Evolutionary conservation across 1,140 invertebrate genomes (phyloP).

Genomic region (Camponotus floridanus): DNA sequence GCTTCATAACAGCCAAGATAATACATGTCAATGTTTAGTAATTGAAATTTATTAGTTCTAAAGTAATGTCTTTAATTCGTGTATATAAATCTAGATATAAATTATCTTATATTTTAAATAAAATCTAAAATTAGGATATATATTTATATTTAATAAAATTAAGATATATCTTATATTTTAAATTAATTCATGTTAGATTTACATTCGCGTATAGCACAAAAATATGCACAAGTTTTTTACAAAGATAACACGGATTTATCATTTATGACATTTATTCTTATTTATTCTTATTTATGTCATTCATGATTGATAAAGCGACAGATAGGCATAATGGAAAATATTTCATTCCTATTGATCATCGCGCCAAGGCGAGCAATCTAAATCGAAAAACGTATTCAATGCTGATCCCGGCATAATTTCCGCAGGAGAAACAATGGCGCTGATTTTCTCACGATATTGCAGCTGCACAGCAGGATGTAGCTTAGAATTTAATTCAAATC

Average conservation of each 20-base stretch:
- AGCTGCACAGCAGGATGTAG: conserved; percentile 41
- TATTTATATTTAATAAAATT: no score
- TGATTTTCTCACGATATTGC: conserved; percentile 57
- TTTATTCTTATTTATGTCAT: neutral
- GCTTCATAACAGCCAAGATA: neutral
- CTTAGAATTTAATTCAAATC: conserved; percentile 60
- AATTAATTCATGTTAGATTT: neutral
- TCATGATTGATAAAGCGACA: conserved; percentile 13
- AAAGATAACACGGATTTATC: neutral
- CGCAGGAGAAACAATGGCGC: conserved; percentile 37
- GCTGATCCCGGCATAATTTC: conserved; percentile 41
- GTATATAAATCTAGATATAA: neutral
- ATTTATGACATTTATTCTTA: neutral
- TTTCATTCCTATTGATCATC: conserved; percentile 31
- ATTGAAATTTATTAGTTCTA: neutral
- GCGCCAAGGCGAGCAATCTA: neutral
- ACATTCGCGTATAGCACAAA: neutral
- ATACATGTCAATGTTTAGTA: no score
- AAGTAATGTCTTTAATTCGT: neutral
- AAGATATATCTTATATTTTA: neutral
- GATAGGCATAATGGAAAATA: conserved; percentile 22
- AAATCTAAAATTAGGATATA: no score
- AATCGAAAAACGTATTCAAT: conserved; percentile 38
- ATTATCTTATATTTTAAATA: neutral
- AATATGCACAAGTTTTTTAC: neutral